phyloP scores from a whole-genome alignment of 2,113 vertebrate genomes.

The Irena cyanogastra region DNA sequence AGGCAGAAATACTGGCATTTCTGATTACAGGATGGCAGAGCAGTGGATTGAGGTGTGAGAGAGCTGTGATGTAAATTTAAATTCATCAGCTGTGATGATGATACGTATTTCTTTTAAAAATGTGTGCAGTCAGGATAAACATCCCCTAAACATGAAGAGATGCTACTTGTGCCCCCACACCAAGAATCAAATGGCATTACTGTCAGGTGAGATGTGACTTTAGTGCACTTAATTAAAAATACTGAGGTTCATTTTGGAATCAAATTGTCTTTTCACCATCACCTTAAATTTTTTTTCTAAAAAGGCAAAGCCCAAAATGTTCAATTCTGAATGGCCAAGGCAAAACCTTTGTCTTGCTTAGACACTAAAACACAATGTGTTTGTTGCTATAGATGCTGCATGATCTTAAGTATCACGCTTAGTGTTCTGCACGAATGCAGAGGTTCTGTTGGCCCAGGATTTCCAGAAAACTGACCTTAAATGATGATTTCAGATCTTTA shows the following conservation, averaged over 20 bases:
- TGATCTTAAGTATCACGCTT: not conserved
- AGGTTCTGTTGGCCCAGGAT: not conserved
- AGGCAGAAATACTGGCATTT: not conserved
- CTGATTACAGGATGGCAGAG: not conserved
- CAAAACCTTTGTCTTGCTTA: not conserved
- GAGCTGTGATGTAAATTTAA: not conserved
- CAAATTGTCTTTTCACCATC: not conserved
- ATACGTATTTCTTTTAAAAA: not conserved
- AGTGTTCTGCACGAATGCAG: not conserved
- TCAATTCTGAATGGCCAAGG: not conserved
- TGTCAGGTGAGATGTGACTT: not conserved
- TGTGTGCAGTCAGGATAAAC: too few species aligned
- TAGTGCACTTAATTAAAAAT: not conserved
- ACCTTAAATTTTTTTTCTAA: not conserved
- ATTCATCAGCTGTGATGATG: not conserved
- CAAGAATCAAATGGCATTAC: not conserved
- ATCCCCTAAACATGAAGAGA: not conserved
- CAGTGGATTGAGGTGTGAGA: not conserved
- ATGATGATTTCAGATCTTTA: not conserved
- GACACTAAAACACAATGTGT: not conserved
- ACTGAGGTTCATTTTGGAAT: not conserved
- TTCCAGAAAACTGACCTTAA: not conserved
- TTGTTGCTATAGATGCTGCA: not conserved
- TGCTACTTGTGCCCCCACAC: not conserved
- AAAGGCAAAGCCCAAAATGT: not conserved